Conservation (phyloP, 2,797 vertebrate species). For the Choloepus didactylus region DNA sequence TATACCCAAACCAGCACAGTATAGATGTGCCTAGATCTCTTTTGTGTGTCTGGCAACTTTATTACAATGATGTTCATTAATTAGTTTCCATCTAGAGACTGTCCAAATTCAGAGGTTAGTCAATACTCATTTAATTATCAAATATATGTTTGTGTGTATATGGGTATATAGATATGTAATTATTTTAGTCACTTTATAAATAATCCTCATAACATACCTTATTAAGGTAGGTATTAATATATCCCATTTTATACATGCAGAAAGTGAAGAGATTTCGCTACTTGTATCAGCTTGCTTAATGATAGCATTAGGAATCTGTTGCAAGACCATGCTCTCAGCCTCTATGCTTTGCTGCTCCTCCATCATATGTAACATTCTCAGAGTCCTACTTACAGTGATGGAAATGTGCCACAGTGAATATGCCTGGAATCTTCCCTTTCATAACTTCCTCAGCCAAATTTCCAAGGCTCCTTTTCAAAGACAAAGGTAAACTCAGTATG, state of each 20-base stretch:
- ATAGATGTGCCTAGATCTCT: neutral
- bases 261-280: neutral
- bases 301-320: neutral
- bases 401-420: constrained; percentile 43
- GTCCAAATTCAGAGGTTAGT: neutral
- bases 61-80: neutral
- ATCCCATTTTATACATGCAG: neutral
- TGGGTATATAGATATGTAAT: neutral
- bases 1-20: no score
- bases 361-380: neutral
- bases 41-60: neutral
- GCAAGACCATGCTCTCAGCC: neutral
- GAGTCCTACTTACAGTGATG: neutral
- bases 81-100: constrained; percentile 32
- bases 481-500: constrained; percentile 60
- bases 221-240: neutral
- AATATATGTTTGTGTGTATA: neutral
- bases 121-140: constrained; percentile 14
- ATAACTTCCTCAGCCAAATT: constrained; percentile 61
- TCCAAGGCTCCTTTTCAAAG: neutral
- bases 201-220: neutral
- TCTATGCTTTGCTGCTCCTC: neutral
- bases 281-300: neutral
- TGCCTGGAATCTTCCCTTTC: constrained; percentile 52
- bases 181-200: constrained; percentile 55